phyloP scores from a whole-genome alignment of 2,888 invertebrate species.

The Eristalis tenax region DNA sequence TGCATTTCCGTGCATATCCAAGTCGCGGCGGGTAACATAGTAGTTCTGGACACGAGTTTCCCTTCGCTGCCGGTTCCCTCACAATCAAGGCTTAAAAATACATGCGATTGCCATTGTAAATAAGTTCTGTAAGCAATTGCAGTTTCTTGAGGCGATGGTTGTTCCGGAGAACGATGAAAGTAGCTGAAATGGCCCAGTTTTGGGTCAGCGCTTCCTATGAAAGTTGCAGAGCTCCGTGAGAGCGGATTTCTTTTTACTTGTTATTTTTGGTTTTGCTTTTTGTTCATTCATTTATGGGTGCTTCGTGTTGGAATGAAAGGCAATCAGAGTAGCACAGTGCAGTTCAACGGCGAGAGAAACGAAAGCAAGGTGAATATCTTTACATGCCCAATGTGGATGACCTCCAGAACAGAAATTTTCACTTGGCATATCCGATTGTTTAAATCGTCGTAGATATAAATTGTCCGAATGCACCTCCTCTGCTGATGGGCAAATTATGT shows the following conservation, averaged over 20 bases:
- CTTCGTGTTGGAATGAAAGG: neutral
- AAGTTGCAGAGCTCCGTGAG: neutral
- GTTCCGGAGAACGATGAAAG: neutral
- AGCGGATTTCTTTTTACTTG: neutral
- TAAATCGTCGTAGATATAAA: neutral
- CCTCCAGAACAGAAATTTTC: neutral
- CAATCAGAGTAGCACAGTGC: neutral
- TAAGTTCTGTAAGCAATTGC: neutral
- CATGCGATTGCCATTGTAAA: conserved; percentile 15
- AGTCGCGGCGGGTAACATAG: too few relatives aligned
- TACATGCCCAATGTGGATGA: neutral
- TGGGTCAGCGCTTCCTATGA: neutral
- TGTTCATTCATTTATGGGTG: neutral
- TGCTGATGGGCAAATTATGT: too few relatives aligned
- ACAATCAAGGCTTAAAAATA: neutral
- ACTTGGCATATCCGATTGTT: neutral
- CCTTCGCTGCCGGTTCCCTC: neutral
- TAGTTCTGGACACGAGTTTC: too few relatives aligned
- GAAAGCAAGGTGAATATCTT: neutral
- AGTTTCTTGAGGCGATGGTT: neutral
- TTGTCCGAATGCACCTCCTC: neutral
- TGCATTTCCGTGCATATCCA: neutral
- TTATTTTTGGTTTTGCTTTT: neutral
- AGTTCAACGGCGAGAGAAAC: neutral
- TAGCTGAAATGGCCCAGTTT: neutral